Evolutionary conservation across 2,888 invertebrate species (phyloP).

Genomic region (Vanessa cardui): DNA sequence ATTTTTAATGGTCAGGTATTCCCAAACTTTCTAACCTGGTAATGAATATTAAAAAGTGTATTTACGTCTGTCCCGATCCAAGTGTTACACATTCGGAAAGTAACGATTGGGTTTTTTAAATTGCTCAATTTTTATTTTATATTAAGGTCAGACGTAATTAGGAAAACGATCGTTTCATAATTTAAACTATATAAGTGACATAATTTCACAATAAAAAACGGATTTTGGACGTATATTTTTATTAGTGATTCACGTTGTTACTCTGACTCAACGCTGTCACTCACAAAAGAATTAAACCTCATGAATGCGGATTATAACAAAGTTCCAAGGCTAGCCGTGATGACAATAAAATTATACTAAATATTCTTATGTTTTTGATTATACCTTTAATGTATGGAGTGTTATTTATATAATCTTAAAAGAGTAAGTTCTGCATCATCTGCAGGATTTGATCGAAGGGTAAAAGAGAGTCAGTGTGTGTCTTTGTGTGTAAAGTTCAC

Average conservation of each 20-base stretch:
- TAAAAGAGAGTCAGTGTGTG: no score
- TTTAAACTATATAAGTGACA: constrained; percentile 9
- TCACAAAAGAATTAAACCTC: neutral
- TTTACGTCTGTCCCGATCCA: neutral
- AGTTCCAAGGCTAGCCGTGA: neutral
- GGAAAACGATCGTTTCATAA: constrained; percentile 13
- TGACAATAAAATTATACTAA: no score
- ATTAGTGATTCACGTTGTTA: neutral
- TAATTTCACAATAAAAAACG: constrained; percentile 20
- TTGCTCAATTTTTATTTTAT: constrained; percentile 7
- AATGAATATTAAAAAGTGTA: neutral
- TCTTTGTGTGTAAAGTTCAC: no score
- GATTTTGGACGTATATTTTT: constrained; percentile 7
- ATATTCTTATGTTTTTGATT: no score
- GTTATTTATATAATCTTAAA: no score
- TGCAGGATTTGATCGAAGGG: no score
- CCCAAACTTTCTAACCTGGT: no score
- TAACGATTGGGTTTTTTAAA: constrained; percentile 9
- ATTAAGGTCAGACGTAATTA: constrained; percentile 9
- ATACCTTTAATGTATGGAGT: no score
- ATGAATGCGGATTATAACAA: neutral
- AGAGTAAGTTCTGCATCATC: no score
- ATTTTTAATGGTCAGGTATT: no score
- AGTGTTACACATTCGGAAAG: neutral
- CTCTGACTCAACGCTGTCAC: neutral